Percentiles rank a stretch among this genome's conserved stretches.
Conservation (phyloP, 2,797 vertebrate genomes). For the Dermochelys coriacea region DNA sequence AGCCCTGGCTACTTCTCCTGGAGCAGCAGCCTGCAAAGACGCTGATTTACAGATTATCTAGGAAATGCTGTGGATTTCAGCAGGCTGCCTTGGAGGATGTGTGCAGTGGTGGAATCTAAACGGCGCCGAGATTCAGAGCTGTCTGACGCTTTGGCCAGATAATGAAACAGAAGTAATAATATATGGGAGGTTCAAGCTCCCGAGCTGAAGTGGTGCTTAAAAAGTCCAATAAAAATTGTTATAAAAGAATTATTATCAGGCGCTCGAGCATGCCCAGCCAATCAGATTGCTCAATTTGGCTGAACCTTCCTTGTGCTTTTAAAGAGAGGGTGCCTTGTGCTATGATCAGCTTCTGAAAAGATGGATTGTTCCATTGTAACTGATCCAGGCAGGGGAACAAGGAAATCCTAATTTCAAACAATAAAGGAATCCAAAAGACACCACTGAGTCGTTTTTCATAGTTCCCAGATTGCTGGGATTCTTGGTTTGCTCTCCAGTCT, state of each 20-base stretch:
- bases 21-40: accelerated
- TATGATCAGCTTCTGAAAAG: neutral
- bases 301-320: neutral
- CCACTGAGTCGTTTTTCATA: neutral
- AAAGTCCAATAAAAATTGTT: conserved; percentile 33
- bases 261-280: neutral
- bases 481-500: accelerated
- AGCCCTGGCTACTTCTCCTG: neutral
- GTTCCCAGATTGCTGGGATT: neutral
- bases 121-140: accelerated
- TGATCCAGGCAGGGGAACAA: neutral
- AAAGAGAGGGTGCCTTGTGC: neutral
- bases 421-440: neutral
- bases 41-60: neutral
- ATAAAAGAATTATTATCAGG: neutral
- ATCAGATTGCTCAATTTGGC: conserved; percentile 43
- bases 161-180: neutral
- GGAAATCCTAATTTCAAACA: neutral
- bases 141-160: neutral
- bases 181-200: neutral
- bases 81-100: neutral
- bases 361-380: neutral
- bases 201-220: neutral
- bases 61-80: neutral
- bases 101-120: neutral